Evolutionary conservation across 1,140 invertebrate species (phyloP), one percentile per base, ranked within the genome.

Genomic region (Scaptomyza graminum): DNA sequence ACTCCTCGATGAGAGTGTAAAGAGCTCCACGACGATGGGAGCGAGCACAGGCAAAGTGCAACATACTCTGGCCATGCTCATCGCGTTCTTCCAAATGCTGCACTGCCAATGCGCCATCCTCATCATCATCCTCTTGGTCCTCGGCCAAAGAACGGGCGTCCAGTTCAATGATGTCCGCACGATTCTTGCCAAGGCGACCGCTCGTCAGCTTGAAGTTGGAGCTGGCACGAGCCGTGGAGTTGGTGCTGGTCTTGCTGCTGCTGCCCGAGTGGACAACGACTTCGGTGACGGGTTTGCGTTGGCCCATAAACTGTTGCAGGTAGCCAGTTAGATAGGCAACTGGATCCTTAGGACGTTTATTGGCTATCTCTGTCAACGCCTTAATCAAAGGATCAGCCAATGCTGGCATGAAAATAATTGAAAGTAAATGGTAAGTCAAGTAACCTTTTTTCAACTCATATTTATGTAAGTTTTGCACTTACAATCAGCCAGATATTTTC

Each of bases 301-400:
- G 61, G n/a, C 75, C 74, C 39, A 90, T 70, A 52, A 94, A 96
- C 80, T 96, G 95, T 74, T 96, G 95, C 39, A 97, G 92, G 91
- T 96, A 97, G 50, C 95, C 95, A 5, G 96, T 96, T 13, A 97
- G 92, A 89, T 96, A 97, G 2, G 95, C 95, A 15, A 97, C 94
- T 0, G 97, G 97, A 92, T 97, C 96, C 66, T 94, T 94, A 6
- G 96, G 97, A 69, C 96, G 94, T 64, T 94, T 94, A 65, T 96
- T 95, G 49, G 96, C 96, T 46, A 97, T 95, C 93, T 97, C 96
- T 16, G 96, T 96, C 57, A 97, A 92, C 69, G 96, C 96, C 94
- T 96, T 96, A 61, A 97, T 96, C 59, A 97, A 93, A 47, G 96
- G 96, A 93, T 97, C 96, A 46, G 96, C 96, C 22, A 97, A 93